Conservation (phyloP, 2,113 vertebrate genomes). For the Nothocercus julius region DNA sequence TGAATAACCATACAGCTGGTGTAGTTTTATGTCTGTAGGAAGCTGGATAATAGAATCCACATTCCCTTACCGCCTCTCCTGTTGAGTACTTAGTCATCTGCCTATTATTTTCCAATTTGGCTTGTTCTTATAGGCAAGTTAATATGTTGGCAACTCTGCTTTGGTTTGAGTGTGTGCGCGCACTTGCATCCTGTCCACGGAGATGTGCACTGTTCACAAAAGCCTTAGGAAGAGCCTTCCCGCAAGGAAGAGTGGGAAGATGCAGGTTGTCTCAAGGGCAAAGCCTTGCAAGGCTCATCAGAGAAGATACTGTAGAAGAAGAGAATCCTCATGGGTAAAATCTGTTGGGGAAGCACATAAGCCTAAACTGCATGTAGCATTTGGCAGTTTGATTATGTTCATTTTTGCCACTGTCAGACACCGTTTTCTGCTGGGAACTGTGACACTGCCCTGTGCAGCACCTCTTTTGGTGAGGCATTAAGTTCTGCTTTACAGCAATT, state of each 20-base stretch:
- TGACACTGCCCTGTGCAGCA: rapidly evolving
- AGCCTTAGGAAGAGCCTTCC: background rate
- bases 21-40: background rate
- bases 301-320: background rate
- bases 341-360: background rate
- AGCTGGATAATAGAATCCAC: background rate
- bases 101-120: background rate
- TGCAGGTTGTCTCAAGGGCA: background rate
- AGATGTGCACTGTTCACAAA: background rate
- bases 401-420: background rate
- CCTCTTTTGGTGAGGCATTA: background rate
- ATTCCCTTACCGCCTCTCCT: background rate
- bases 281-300: background rate
- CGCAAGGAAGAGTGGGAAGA: too few species aligned
- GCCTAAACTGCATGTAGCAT: too few species aligned
- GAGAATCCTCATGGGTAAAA: background rate
- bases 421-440: background rate
- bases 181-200: background rate
- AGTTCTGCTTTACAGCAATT: background rate
- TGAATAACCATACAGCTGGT: background rate
- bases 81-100: background rate
- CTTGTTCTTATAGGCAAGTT: background rate
- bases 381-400: background rate
- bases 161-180: background rate
- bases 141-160: background rate